A percentile compares a stretch with the other conserved stretches of the same genome.
These are phyloP conservation scores for Sitophilus oryzae DNA, from an alignment of 1,140 invertebrate species.

Conservation along the genomic window DNA sequence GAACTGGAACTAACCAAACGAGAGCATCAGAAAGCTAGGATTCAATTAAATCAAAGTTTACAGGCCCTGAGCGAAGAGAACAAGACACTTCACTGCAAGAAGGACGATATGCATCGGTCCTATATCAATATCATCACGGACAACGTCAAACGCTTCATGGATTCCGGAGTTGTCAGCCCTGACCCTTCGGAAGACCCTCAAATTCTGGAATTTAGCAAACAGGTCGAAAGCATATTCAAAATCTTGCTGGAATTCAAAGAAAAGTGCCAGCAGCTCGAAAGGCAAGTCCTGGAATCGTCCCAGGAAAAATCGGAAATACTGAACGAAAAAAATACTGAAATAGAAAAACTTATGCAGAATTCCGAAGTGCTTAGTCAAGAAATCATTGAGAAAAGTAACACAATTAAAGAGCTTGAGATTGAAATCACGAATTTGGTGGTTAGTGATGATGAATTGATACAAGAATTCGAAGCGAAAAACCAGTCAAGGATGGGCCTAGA, in stretches of 20 bases:
- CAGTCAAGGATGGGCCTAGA: conserved; percentile 55
- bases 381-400: conserved; percentile 34
- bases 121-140: conserved; percentile 46
- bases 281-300: conserved; percentile 37
- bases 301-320: conserved; percentile 37
- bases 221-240: conserved; percentile 42
- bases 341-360: conserved; percentile 38
- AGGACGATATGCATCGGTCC: conserved; percentile 28
- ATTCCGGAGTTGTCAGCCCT: conserved; percentile 42
- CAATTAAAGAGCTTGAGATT: conserved; percentile 50
- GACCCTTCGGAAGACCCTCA: conserved; percentile 30
- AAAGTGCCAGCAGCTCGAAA: conserved; percentile 40
- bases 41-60: conserved; percentile 10
- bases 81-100: conserved; percentile 15
- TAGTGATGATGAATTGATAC: conserved; percentile 59
- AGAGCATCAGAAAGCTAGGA: conserved; percentile 11
- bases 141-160: conserved; percentile 48
- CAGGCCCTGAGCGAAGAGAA: conserved; percentile 1
- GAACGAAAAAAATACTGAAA: conserved; percentile 39
- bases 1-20: too few relatives aligned
- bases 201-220: conserved; percentile 28
- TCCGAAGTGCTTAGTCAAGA: conserved; percentile 38
- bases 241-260: conserved; percentile 40
- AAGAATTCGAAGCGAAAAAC: conserved; percentile 53
- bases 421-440: conserved; percentile 59